Evolutionary conservation across 2,797 vertebrate genomes (phyloP), one percentile per base, ranked within the genome.

Genomic region (Enteromius paludinosus): DNA sequence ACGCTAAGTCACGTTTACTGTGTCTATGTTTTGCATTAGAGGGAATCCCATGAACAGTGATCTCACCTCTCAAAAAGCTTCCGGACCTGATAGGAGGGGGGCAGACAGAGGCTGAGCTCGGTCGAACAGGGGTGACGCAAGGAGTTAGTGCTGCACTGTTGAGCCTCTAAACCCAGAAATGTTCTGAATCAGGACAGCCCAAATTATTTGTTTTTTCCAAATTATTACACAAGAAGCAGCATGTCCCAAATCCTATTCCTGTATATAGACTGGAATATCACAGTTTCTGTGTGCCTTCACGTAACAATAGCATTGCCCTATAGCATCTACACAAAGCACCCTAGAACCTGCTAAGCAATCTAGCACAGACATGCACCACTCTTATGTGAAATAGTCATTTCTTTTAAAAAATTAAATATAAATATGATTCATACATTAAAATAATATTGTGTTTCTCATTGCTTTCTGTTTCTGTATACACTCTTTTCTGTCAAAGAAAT

Each of bases 41-140:
- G 59, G 69, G 82, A 79, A 79, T 72, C 74, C 82, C 52, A 77
- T 30, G 41, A 5, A 76, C 17, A 56, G 18, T 87, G 84, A 84
- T 82, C 79, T 83, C 83, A 87, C 61, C 75, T 66, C 25, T 65
- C 25, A 81, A 82, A 85, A 75, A 85, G 62, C 54, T 52, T 82
- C 79, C 52, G 56, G 76, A 54, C 76, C 66, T 52, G 79, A 84
- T 54, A 71, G 75, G 28, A 69, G 59, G n/a, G 47, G 28, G 43
- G 71, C 38, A 66, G 70, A 82, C 59, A 45, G 45, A 76, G 76
- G 74, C 72, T 66, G 72, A 79, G 69, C 65, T 79, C 75, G 77
- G 78, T 78, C 25, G 74, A 86, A 81, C 80, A 84, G 76, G 41
- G 69, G 62, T 87, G 87, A 83, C 14, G 77, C 77, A 83, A 85